Conservation (phyloP, 1,140 invertebrate genomes). For the Zaprionus ghesquierei region DNA sequence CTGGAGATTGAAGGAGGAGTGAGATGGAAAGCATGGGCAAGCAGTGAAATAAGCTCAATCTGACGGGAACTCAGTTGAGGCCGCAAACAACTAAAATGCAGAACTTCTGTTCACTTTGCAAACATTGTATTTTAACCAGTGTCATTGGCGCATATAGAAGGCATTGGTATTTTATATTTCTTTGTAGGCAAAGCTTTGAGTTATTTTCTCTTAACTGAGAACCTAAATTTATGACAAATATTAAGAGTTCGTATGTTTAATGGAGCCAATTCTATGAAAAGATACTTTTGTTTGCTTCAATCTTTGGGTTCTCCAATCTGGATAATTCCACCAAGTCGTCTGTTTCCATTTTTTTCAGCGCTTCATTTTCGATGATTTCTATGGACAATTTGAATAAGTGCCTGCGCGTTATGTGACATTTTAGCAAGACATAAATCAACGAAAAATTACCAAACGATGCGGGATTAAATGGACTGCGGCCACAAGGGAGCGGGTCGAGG, state of each 20-base stretch:
- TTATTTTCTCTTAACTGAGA: slow-evolving; percentile 10
- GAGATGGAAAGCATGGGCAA: too few relatives aligned
- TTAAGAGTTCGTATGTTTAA: slow-evolving; percentile 18
- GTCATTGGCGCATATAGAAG: background rate
- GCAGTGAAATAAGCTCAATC: background rate
- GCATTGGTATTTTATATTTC: background rate
- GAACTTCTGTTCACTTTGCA: too few relatives aligned
- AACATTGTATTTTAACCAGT: background rate
- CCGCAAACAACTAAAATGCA: background rate
- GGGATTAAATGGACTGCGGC: slow-evolving; percentile 65
- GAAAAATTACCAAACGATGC: slow-evolving; percentile 65
- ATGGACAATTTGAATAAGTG: slow-evolving; percentile 72
- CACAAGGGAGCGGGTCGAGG: slow-evolving; percentile 7
- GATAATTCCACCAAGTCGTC: background rate
- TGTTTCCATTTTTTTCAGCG: background rate
- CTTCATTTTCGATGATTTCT: slow-evolving; percentile 23
- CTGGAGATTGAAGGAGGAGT: background rate
- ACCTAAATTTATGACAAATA: background rate
- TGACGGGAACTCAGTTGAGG: background rate
- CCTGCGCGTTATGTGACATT: slow-evolving; percentile 55
- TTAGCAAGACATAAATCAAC: slow-evolving; percentile 79
- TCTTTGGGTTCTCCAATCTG: slow-evolving; percentile 23
- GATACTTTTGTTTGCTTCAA: slow-evolving; percentile 15
- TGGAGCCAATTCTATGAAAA: slow-evolving; percentile 32
- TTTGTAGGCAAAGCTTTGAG: background rate